Percentiles rank a stretch among this genome's conserved stretches.
These are phyloP conservation scores for Archivesica marissinica DNA, from an alignment of 1,140 invertebrate genomes.

Conservation along the genomic window DNA sequence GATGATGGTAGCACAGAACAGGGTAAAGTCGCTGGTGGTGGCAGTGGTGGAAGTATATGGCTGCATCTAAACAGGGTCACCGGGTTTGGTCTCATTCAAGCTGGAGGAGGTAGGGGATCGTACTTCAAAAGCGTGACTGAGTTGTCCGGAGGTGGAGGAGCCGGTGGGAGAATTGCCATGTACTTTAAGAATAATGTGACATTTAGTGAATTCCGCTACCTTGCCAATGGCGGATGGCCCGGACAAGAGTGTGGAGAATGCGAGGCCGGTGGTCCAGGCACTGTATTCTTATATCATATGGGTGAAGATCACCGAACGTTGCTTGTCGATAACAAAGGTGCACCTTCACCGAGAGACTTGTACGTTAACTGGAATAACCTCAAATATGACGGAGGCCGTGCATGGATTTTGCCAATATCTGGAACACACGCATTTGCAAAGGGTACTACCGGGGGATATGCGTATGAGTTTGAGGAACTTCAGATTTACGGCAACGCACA, in stretches of 20 bases:
- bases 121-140: not conserved
- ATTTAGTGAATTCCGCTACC: slow-evolving; percentile 75
- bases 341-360: slow-evolving; percentile 64
- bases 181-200: slow-evolving; percentile 74
- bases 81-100: slow-evolving; percentile 70
- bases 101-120: slow-evolving; percentile 67
- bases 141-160: slow-evolving; percentile 69
- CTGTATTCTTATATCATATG: slow-evolving; percentile 74
- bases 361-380: slow-evolving; percentile 73
- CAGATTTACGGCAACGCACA: slow-evolving; percentile 78
- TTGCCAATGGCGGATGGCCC: slow-evolving; percentile 72
- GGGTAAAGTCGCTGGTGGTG: slow-evolving; percentile 68
- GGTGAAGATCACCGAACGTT: slow-evolving; percentile 72
- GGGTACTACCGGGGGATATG: slow-evolving; percentile 38
- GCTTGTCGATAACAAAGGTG: slow-evolving; percentile 75
- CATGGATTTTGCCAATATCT: slow-evolving; percentile 77
- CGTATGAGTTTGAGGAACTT: slow-evolving; percentile 75
- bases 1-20: slow-evolving; percentile 56
- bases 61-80: slow-evolving; percentile 72
- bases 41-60: slow-evolving; percentile 77
- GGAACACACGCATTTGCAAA: slow-evolving; percentile 71
- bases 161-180: slow-evolving; percentile 75
- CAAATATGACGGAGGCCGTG: slow-evolving; percentile 68
- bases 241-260: slow-evolving; percentile 58
- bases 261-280: slow-evolving; percentile 74